Evolutionary conservation across 2,113 vertebrate species (phyloP).

Genomic region (Regulus satrapa): DNA sequence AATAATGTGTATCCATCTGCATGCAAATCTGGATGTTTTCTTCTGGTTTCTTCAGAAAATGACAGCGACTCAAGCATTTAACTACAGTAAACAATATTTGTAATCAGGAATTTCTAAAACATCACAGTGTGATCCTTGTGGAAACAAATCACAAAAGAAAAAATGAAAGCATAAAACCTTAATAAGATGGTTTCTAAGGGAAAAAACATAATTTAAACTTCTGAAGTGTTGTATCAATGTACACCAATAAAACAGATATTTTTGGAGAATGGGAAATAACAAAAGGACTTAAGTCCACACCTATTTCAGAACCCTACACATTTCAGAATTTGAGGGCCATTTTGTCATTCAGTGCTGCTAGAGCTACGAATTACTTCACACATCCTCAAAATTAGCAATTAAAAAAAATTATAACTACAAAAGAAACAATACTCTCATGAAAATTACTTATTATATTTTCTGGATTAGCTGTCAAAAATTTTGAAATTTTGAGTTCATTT

Average conservation of each 20-base stretch:
- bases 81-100: not conserved
- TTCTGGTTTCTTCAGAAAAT: not conserved
- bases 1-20: not conserved
- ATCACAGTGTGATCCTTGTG: not conserved
- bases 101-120: not conserved
- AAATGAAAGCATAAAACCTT: not conserved
- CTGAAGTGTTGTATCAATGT: not conserved
- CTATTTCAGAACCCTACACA: not conserved
- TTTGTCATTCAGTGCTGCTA: not conserved
- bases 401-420: not conserved
- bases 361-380: not conserved
- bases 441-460: not conserved
- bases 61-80: not conserved
- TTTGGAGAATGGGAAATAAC: not conserved
- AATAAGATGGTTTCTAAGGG: not conserved
- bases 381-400: not conserved
- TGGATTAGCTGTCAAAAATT: not conserved
- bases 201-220: not conserved
- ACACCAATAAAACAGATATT: not conserved
- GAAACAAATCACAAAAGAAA: not conserved
- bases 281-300: not conserved
- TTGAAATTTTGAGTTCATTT: not conserved
- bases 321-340: not conserved
- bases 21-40: not conserved
- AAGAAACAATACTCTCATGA: not conserved